Conservation (phyloP, 1,140 invertebrate species). For the Pseudobourletiella spinata region DNA sequence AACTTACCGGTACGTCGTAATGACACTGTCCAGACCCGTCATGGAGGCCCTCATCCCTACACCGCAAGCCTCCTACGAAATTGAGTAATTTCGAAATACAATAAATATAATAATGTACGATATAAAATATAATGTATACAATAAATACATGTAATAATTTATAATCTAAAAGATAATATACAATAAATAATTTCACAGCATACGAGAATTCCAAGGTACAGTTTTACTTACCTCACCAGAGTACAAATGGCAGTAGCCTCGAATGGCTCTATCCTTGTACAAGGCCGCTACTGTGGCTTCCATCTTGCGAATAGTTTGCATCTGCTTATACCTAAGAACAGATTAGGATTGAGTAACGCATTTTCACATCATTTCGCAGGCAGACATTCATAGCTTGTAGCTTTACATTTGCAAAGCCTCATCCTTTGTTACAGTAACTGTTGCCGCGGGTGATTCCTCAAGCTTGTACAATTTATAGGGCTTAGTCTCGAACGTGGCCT, state of each 20-base stretch:
- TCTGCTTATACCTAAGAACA: slow-evolving; percentile 58
- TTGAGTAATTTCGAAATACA: too few species aligned
- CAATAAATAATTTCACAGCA: too few species aligned
- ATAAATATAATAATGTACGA: too few species aligned
- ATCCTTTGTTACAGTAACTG: slow-evolving; percentile 61
- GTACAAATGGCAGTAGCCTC: slow-evolving; percentile 97
- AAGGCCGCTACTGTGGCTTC: slow-evolving; percentile 87
- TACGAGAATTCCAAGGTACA: too few species aligned
- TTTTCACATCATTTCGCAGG: too few species aligned
- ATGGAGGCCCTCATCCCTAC: slow-evolving; percentile 83
- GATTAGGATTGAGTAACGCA: too few species aligned
- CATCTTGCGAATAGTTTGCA: slow-evolving; percentile 79
- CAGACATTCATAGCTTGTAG: too few species aligned
- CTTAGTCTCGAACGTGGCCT: slow-evolving; percentile 67
- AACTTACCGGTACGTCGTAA: slow-evolving; percentile 71
- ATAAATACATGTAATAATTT: too few species aligned
- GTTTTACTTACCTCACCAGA: slow-evolving; percentile 76
- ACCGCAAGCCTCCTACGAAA: slow-evolving; percentile 63
- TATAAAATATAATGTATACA: slow-evolving; percentile 46
- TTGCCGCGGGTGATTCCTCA: slow-evolving; percentile 66
- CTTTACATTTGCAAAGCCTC: slow-evolving; percentile 64
- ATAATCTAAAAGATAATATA: too few species aligned
- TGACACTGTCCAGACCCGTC: slow-evolving; percentile 73
- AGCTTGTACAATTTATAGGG: slow-evolving; percentile 82
- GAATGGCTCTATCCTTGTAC: slow-evolving; percentile 91